Percentiles rank a stretch among this genome's conserved stretches.
Evolutionary conservation across 1,140 invertebrate species (phyloP).

Genomic region (Sycophaga agraensis): DNA sequence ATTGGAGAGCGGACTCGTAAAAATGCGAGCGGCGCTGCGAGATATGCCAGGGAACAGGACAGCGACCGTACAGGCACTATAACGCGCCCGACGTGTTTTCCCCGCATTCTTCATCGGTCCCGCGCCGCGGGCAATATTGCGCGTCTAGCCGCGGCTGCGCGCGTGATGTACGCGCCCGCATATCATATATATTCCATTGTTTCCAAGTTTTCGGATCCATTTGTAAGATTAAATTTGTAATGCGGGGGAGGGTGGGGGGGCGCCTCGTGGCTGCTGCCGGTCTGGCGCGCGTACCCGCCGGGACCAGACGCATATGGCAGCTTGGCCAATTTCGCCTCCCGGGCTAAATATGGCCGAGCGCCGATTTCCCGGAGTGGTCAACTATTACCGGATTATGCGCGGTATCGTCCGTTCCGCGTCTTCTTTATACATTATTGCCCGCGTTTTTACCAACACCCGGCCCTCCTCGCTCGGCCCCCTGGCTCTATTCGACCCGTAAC

Average conservation of each 20-base stretch:
- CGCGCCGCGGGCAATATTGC: slow-evolving; percentile 53
- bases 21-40: background rate
- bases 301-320: slow-evolving; percentile 53
- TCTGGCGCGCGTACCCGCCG: slow-evolving; percentile 33
- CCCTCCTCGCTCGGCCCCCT: no score
- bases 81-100: background rate
- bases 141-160: slow-evolving; percentile 44
- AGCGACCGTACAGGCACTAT: background rate
- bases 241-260: slow-evolving; percentile 38
- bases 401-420: slow-evolving; percentile 20
- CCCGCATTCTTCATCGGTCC: slow-evolving; percentile 17
- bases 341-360: slow-evolving; percentile 2
- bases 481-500: no score
- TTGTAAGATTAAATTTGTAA: slow-evolving; percentile 63
- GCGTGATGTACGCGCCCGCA: slow-evolving; percentile 56
- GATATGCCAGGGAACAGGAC: slow-evolving; percentile 8
- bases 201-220: slow-evolving; percentile 62
- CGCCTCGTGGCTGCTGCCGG: no score
- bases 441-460: background rate
- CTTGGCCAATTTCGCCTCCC: slow-evolving; percentile 48
- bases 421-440: slow-evolving; percentile 3
- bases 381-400: slow-evolving; percentile 22
- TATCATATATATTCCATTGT: slow-evolving; percentile 61
- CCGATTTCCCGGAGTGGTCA: background rate
- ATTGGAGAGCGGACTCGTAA: no score